Percentiles rank a stretch among this genome's conserved stretches.
Evolutionary conservation across 92 coral and sea anemone species (phyloP).

Genomic region (Epizoanthus scotinus): DNA sequence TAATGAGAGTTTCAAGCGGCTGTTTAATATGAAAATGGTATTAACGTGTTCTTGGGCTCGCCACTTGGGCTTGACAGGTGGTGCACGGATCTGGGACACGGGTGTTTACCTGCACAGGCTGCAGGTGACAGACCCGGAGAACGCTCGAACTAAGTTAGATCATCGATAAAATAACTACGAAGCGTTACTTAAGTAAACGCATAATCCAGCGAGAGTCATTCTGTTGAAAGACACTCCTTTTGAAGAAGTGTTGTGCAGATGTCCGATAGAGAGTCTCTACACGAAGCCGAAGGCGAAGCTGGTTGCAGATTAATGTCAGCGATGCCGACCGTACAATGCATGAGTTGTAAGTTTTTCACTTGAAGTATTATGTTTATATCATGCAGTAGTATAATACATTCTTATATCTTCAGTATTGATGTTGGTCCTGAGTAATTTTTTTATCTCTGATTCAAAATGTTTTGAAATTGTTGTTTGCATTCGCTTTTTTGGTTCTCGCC

Average conservation of each 20-base stretch:
- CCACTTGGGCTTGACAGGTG: constrained; percentile 7
- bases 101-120: constrained; percentile 37
- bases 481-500: too few relatives aligned
- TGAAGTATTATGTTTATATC: too few relatives aligned
- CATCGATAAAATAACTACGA: constrained; percentile 27
- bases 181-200: constrained; percentile 30
- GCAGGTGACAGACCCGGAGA: constrained; percentile 36
- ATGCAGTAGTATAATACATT: too few relatives aligned
- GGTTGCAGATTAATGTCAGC: constrained; percentile 33
- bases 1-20: not conserved
- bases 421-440: too few relatives aligned
- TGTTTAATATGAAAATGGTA: not conserved
- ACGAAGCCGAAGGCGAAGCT: too few relatives aligned
- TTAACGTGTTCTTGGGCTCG: not conserved
- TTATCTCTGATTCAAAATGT: too few relatives aligned
- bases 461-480: too few relatives aligned
- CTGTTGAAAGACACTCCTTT: constrained; percentile 42
- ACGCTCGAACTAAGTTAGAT: constrained; percentile 36
- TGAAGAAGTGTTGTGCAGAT: constrained; percentile 12
- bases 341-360: constrained; percentile 21
- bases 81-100: not conserved
- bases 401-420: too few relatives aligned
- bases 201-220: constrained; percentile 31
- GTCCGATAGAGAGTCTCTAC: not conserved
- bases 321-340: constrained; percentile 39